Evolutionary conservation across 2,797 vertebrate genomes (phyloP).

Genomic region (Lerista edwardsae): DNA sequence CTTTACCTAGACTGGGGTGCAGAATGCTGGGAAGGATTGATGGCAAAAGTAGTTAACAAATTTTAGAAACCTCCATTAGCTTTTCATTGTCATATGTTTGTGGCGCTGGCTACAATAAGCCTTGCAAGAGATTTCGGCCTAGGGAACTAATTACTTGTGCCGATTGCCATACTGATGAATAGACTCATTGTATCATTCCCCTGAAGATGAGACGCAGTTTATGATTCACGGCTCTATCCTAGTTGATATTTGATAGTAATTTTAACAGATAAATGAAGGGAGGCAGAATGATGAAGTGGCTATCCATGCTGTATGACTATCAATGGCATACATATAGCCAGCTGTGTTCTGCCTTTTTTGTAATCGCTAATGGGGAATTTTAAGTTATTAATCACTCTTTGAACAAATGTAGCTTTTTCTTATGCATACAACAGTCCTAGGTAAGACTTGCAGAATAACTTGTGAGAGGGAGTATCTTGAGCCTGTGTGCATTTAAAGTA

Average conservation of each 20-base stretch:
- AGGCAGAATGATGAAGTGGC: slow-evolving; percentile 96
- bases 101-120: slow-evolving; percentile 83
- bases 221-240: slow-evolving; percentile 85
- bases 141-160: slow-evolving; percentile 94
- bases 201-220: slow-evolving; percentile 80
- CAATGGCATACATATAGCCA: slow-evolving; percentile 83
- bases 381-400: slow-evolving; percentile 72
- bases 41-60: slow-evolving; percentile 83
- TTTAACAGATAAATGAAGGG: slow-evolving; percentile 95
- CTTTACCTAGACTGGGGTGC: slow-evolving; percentile 85
- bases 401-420: slow-evolving; percentile 60
- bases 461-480: not conserved
- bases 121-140: slow-evolving; percentile 83
- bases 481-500: slow-evolving; percentile 9
- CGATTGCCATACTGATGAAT: slow-evolving; percentile 90
- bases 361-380: slow-evolving; percentile 72
- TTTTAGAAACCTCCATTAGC: slow-evolving; percentile 84
- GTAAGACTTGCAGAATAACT: slow-evolving; percentile 17
- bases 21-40: slow-evolving; percentile 78
- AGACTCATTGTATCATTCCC: slow-evolving; percentile 87
- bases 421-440: slow-evolving; percentile 19
- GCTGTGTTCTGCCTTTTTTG: slow-evolving; percentile 78
- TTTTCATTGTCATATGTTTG: slow-evolving; percentile 84
- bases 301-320: slow-evolving; percentile 86
- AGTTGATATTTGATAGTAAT: slow-evolving; percentile 95